Conservation (phyloP, 2,113 vertebrate genomes). For the Turnix velox region DNA sequence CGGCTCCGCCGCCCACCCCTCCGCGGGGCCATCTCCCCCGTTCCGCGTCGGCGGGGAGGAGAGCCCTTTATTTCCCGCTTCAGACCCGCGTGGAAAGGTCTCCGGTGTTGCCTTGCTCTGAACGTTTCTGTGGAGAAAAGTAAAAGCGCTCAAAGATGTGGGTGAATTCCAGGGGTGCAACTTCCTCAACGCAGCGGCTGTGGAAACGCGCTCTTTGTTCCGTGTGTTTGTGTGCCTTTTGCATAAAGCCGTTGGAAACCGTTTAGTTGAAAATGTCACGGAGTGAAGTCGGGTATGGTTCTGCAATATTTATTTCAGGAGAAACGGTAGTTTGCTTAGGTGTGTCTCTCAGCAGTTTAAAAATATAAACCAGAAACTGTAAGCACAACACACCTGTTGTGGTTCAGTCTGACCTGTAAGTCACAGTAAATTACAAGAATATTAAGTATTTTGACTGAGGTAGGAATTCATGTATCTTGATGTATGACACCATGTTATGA, state of each 20-base stretch:
- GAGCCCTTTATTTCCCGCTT: not conserved
- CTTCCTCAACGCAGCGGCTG: not conserved
- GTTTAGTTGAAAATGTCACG: not conserved
- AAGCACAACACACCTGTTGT: not conserved
- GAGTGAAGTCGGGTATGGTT: not conserved
- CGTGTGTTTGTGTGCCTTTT: not conserved
- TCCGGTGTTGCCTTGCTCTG: not conserved
- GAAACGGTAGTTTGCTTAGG: not conserved
- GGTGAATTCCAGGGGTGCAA: not conserved
- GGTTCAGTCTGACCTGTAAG: not conserved
- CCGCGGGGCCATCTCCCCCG: not conserved
- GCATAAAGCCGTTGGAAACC: not conserved
- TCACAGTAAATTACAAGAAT: not conserved
- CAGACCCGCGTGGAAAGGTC: not conserved
- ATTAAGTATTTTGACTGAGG: not conserved
- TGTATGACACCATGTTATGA: not conserved
- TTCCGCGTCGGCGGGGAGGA: not conserved
- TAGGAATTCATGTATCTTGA: not conserved
- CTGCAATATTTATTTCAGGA: not conserved
- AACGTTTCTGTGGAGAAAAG: not conserved
- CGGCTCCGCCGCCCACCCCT: not conserved
- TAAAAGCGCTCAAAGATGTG: not conserved
- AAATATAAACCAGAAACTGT: not conserved
- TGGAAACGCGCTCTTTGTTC: not conserved
- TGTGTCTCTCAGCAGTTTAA: not conserved